Conservation (phyloP, 2,888 invertebrate species). For the Melitaea athalia region DNA sequence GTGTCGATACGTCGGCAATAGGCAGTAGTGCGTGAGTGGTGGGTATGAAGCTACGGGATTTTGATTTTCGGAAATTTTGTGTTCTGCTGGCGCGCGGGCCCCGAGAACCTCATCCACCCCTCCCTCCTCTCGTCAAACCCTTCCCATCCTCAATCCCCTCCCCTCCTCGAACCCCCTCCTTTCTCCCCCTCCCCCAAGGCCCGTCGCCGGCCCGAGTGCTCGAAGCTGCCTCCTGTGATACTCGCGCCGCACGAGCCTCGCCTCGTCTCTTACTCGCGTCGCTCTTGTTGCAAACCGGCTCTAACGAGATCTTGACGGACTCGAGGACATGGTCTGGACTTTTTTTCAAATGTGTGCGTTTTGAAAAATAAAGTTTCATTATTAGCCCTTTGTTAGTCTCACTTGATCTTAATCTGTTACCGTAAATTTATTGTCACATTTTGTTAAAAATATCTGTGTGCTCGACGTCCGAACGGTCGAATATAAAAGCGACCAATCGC, state of each 20-base stretch:
- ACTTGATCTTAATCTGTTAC: background rate
- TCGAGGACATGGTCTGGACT: background rate
- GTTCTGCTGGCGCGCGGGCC: constrained; percentile 48
- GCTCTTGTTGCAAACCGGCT: constrained; percentile 7
- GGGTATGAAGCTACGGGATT: constrained; percentile 45
- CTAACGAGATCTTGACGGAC: constrained; percentile 8
- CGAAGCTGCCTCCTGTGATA: constrained; percentile 65
- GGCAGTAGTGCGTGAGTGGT: constrained; percentile 50
- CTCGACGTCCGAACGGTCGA: background rate
- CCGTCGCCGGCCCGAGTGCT: constrained; percentile 46
- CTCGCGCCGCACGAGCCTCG: constrained; percentile 41
- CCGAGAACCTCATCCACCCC: background rate
- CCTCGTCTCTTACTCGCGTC: constrained; percentile 13
- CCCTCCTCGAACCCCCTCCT: too few relatives aligned
- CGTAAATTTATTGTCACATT: background rate
- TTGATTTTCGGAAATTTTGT: constrained; percentile 47
- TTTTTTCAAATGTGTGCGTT: background rate
- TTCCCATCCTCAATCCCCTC: background rate
- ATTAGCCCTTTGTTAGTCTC: background rate
- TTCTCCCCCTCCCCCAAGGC: constrained; percentile 40
- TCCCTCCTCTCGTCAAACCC: background rate
- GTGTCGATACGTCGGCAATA: constrained; percentile 56
- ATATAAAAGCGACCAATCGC: background rate
- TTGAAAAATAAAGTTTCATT: background rate
- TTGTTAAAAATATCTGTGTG: background rate